Conservation (phyloP, 1,140 invertebrate species). For the Papilio machaon region DNA sequence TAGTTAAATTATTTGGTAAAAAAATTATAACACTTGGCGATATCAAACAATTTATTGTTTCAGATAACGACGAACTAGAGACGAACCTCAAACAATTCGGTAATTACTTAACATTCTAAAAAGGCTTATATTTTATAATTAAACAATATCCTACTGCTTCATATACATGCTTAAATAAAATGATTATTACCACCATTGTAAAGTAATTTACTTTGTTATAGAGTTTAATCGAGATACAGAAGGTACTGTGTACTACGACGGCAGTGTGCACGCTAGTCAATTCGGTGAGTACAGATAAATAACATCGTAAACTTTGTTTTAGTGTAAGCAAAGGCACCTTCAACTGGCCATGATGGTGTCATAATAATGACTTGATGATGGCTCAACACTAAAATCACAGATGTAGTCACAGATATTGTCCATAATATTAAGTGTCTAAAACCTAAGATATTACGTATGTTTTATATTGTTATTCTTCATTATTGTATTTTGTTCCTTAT, state of each 20-base stretch:
- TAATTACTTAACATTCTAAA: slow-evolving; percentile 7
- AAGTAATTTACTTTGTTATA: slow-evolving; percentile 46
- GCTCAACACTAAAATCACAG: too few relatives aligned
- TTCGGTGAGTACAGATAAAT: slow-evolving; percentile 46
- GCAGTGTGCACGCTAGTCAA: slow-evolving; percentile 70
- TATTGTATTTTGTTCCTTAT: neutral
- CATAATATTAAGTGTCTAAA: too few relatives aligned
- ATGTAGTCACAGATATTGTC: too few relatives aligned
- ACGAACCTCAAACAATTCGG: slow-evolving; percentile 68
- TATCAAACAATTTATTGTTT: slow-evolving; percentile 39
- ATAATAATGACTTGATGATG: too few relatives aligned
- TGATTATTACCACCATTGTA: neutral
- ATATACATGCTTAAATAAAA: neutral
- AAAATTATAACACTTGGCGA: too few relatives aligned
- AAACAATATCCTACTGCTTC: too few relatives aligned
- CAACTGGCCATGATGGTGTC: neutral
- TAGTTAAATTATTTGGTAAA: too few relatives aligned
- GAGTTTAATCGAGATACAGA: slow-evolving; percentile 64
- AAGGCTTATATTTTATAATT: neutral
- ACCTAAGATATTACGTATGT: too few relatives aligned
- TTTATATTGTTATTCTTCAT: too few relatives aligned
- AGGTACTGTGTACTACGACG: slow-evolving; percentile 70
- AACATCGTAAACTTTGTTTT: neutral
- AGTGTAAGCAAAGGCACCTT: neutral
- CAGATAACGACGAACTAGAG: slow-evolving; percentile 72